These are phyloP conservation scores for Cyanoramphus novaezelandiae DNA, from an alignment of 2,113 vertebrate species.

Conservation along the genomic window DNA sequence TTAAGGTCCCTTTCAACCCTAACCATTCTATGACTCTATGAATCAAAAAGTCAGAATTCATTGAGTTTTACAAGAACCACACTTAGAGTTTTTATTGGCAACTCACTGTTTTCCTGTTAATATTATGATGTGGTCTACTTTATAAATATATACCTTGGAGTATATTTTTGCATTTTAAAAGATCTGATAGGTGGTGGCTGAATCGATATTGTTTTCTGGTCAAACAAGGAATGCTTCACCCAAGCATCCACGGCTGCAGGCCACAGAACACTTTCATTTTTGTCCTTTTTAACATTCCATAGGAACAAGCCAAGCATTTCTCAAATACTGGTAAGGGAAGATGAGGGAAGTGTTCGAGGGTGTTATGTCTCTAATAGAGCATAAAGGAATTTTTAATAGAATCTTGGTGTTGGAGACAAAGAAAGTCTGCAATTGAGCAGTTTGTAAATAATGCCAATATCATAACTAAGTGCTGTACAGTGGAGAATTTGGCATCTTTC, in stretches of 20 bases:
- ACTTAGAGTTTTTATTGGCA: not conserved
- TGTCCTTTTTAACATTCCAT: not conserved
- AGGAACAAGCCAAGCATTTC: not conserved
- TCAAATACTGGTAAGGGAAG: not conserved
- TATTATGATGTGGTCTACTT: not conserved
- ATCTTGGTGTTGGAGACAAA: not conserved
- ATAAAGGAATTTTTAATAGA: not conserved
- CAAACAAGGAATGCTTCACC: not conserved
- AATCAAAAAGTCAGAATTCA: not conserved
- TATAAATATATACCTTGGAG: not conserved
- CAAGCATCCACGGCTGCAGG: not conserved
- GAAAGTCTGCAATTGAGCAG: not conserved
- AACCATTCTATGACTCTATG: not conserved
- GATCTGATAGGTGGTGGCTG: not conserved
- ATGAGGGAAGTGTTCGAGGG: not conserved
- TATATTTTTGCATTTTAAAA: not conserved
- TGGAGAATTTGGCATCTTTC: not conserved
- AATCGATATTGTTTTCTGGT: not conserved
- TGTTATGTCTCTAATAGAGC: not conserved
- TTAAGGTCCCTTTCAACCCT: not conserved
- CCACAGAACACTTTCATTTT: not conserved
- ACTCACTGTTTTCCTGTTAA: not conserved
- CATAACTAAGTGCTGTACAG: not conserved
- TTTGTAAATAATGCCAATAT: not conserved
- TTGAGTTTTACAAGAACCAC: not conserved